Evolutionary conservation across 2,113 vertebrate genomes (phyloP).

Genomic region (Oenanthe oenanthe): DNA sequence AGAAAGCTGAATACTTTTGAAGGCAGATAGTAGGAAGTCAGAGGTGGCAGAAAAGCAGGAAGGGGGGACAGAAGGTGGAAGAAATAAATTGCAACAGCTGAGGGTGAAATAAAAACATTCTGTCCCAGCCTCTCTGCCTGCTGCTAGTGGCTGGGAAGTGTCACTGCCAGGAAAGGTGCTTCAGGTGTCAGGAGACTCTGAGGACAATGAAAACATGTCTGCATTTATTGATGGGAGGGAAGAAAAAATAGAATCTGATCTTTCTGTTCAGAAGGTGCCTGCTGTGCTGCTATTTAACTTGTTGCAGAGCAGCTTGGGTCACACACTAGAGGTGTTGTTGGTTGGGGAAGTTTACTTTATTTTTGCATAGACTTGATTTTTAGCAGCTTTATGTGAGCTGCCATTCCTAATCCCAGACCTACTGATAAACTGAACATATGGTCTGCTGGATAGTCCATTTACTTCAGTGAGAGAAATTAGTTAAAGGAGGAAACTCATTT

Average conservation of each 20-base stretch:
- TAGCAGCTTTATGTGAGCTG: not conserved
- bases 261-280: not conserved
- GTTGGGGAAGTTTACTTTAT: not conserved
- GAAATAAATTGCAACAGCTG: not conserved
- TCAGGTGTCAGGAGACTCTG: not conserved
- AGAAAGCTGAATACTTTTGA: not conserved
- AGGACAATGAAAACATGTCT: not conserved
- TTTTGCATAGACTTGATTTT: not conserved
- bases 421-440: not conserved
- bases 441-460: not conserved
- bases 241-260: not conserved
- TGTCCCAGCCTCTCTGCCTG: not conserved
- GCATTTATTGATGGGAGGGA: not conserved
- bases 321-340: not conserved
- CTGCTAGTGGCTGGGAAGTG: not conserved
- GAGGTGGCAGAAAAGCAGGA: not conserved
- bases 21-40: not conserved
- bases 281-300: fast-evolving
- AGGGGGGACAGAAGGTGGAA: not conserved
- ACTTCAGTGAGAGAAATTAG: not conserved
- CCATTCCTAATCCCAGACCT: not conserved
- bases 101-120: not conserved
- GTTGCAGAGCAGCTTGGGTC: not conserved
- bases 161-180: not conserved
- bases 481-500: not conserved